Evolutionary conservation across 2,888 invertebrate species (phyloP), one percentile per base, ranked within the genome.

Genomic region (Actias luna): DNA sequence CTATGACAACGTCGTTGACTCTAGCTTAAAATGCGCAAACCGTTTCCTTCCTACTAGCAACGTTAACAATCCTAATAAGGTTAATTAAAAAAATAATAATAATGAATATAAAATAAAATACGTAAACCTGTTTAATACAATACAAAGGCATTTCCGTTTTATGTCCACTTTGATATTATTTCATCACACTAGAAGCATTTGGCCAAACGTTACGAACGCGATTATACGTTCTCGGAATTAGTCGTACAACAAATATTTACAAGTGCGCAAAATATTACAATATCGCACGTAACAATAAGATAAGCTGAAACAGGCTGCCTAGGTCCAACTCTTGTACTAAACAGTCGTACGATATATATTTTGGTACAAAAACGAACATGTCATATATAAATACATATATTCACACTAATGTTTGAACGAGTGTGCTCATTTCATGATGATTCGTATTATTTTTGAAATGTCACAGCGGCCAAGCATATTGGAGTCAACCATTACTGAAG

Each of bases 111-210:
- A 50, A 12, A 50, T 25, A 25, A 25, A 25, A 25, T 50, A 25
- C 12, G 22, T 50, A 50, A 22, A 25, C 1, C 12, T 50, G 22
- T 50, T 50, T 50, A 10, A 25, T 12, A 50, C 22, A 50, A 22
- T 50, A 4, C 25, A 22, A 50, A 62, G 61, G 61, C 42, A 62
- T 62, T 62, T 62, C 61, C 61, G 61, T 55, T 57, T 58, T 42
- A 58, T 58, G 36, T 27, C 57, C 57, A 62, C 42, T 7, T 57
- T 18, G 18, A 22, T 42, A 58, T 61, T 62, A 62, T 62, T 62
- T 58, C 58, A 62, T 62, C 61, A 62, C 25, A 62, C 29, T 12
- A n/a, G 27, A 29, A 58, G 55, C 39, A 31, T 29, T 57, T 33
- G 33, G 61, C 31, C 10, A n/a, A 22, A 35, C 36, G 35, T 55